phyloP scores from a whole-genome alignment of 2,113 vertebrate genomes.

The Monarcha castaneiventris region DNA sequence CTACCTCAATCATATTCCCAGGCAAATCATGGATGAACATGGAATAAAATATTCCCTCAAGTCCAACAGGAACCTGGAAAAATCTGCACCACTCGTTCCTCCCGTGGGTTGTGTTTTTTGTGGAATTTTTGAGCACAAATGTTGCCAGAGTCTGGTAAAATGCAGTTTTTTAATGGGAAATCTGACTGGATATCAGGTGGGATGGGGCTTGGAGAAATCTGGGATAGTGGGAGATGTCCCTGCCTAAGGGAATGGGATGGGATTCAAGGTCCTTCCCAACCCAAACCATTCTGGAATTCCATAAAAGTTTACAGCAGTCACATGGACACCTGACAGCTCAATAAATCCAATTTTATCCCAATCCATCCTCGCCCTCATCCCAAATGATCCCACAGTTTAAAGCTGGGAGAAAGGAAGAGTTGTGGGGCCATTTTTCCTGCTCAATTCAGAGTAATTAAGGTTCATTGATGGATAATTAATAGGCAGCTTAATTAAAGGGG shows the following conservation, averaged over 20 bases:
- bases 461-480: background rate
- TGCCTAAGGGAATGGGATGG: background rate
- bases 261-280: background rate
- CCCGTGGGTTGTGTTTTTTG: background rate
- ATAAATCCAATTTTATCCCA: background rate
- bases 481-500: background rate
- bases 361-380: background rate
- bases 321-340: rapidly evolving
- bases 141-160: background rate
- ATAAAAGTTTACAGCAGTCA: too few species aligned
- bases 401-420: background rate
- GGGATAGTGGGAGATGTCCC: rapidly evolving
- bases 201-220: background rate
- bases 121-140: background rate
- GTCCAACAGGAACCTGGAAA: background rate
- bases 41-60: background rate
- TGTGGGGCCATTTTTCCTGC: background rate
- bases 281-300: background rate
- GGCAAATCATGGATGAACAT: too few species aligned
- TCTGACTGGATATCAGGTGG: background rate
- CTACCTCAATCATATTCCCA: background rate
- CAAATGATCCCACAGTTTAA: background rate
- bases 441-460: background rate
- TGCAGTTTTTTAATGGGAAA: background rate
- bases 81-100: background rate